Percentiles rank a stretch among this genome's conserved stretches.
Evolutionary conservation across 2,888 invertebrate species (phyloP).

Genomic region (Chalcosyrphus nemorum): DNA sequence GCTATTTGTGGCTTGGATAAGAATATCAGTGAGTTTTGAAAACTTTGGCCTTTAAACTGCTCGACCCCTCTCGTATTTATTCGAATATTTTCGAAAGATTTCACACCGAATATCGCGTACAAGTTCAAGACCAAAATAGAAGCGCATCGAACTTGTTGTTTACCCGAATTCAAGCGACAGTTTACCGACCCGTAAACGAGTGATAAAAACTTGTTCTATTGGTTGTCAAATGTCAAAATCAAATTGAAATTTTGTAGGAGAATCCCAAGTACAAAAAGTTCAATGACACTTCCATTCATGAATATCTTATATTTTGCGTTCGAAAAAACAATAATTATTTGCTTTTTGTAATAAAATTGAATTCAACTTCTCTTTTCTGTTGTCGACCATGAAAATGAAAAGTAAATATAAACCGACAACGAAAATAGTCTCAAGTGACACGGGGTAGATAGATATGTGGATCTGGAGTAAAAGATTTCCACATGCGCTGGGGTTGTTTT

Average conservation of each 20-base stretch:
- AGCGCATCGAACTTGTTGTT: slow-evolving; percentile 20
- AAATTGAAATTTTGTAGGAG: background rate
- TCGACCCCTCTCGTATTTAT: background rate
- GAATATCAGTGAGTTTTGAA: no score
- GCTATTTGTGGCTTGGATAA: no score
- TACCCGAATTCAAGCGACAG: background rate
- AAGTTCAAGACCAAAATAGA: background rate
- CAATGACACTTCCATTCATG: slow-evolving; percentile 38
- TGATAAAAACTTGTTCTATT: slow-evolving; percentile 12
- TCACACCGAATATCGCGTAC: background rate
- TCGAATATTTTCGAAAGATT: background rate
- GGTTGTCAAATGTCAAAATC: background rate
- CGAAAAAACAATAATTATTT: no score
- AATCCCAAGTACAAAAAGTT: slow-evolving; percentile 44
- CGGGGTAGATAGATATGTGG: background rate
- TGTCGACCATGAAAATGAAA: slow-evolving; percentile 27
- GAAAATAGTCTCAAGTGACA: slow-evolving; percentile 5
- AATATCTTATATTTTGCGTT: no score
- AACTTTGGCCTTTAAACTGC: no score
- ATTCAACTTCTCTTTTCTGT: background rate
- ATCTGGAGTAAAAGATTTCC: background rate
- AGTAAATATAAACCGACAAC: background rate
- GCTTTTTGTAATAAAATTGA: slow-evolving; percentile 6
- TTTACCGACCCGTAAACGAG: background rate
- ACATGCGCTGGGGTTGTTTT: slow-evolving; percentile 33